Evolutionary conservation across 1,140 invertebrate species (phyloP).

Genomic region (Andrena cerasifolii): DNA sequence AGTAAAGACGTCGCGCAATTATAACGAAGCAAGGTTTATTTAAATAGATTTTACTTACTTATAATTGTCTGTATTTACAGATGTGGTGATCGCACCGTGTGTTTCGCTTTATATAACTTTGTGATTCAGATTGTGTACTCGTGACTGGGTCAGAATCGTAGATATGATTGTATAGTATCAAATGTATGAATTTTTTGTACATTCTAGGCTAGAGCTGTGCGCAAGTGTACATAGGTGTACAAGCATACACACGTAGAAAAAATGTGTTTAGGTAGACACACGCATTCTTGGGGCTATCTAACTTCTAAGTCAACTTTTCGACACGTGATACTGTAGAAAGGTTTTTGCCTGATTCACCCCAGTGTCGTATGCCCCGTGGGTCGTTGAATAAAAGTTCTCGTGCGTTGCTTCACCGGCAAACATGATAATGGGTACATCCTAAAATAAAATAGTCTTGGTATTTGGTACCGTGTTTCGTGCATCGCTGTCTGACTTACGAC

Average conservation of each 20-base stretch:
- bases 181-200: neutral
- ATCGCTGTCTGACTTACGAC: neutral
- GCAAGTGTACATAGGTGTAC: neutral
- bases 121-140: no score
- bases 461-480: neutral
- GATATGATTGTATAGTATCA: neutral
- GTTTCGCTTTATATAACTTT: neutral
- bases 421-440: constrained; percentile 83
- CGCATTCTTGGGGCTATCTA: neutral
- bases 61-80: neutral
- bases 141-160: neutral
- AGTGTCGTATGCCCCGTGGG: constrained; percentile 87
- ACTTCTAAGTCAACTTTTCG: constrained; percentile 12
- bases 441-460: constrained; percentile 46
- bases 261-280: neutral
- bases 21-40: neutral
- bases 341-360: constrained; percentile 82
- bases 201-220: neutral
- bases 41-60: neutral
- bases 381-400: constrained; percentile 87
- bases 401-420: constrained; percentile 90
- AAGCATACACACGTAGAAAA: neutral
- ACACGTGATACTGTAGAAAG: constrained; percentile 72
- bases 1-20: no score
- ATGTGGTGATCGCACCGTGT: neutral